phyloP scores from a whole-genome alignment of 2,888 invertebrate genomes.

The Mantis religiosa region DNA sequence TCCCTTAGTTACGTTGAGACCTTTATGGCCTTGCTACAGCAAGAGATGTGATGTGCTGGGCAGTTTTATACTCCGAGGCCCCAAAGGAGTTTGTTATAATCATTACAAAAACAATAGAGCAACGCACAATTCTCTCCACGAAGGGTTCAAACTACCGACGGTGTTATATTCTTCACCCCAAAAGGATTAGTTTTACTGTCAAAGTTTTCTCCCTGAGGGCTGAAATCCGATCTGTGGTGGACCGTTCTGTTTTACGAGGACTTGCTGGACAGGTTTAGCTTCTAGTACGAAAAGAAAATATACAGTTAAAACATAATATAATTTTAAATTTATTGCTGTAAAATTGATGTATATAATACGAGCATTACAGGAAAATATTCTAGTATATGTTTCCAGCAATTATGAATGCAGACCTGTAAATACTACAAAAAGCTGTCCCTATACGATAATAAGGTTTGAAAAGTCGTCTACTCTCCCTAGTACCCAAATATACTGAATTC shows the following conservation, averaged over 20 bases:
- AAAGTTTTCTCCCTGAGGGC: not conserved
- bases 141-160: not conserved
- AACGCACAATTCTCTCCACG: not conserved
- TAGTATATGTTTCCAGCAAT: too few species aligned
- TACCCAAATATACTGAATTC: too few species aligned
- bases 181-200: not conserved
- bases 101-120: not conserved
- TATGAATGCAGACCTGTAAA: too few species aligned
- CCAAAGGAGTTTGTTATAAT: not conserved
- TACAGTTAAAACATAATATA: too few species aligned
- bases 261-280: too few species aligned
- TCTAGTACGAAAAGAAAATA: too few species aligned
- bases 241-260: not conserved
- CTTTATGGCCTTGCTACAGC: not conserved
- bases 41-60: not conserved
- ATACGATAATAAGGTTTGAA: too few species aligned
- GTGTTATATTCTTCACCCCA: not conserved
- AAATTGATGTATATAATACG: too few species aligned
- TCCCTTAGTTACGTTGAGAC: not conserved
- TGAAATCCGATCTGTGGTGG: not conserved
- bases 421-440: too few species aligned
- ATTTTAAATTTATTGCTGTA: too few species aligned
- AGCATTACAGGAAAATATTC: too few species aligned
- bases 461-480: too few species aligned
- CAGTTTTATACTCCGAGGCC: not conserved